Conservation (phyloP, 1,140 invertebrate species). For the Magallana gigas region DNA sequence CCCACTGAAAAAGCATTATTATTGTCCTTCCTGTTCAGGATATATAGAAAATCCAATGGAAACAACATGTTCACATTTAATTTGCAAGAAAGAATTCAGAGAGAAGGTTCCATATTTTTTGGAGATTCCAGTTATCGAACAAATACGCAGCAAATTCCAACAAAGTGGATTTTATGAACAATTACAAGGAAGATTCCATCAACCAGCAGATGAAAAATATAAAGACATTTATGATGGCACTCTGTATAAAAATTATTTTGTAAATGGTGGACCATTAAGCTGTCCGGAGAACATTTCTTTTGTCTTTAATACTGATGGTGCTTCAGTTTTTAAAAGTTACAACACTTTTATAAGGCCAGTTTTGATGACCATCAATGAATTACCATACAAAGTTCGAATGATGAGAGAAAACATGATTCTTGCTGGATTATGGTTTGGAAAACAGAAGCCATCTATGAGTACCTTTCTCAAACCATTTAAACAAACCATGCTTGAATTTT, state of each 20-base stretch:
- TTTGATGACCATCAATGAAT: constrained; percentile 54
- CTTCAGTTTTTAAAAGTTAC: constrained; percentile 52
- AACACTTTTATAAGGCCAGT: constrained; percentile 52
- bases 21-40: no score
- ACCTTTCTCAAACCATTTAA: constrained; percentile 43
- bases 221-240: constrained; percentile 19
- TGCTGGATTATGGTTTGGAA: constrained; percentile 50
- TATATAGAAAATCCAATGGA: neutral
- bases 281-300: constrained; percentile 55
- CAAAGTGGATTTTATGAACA: constrained; percentile 28
- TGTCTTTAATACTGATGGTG: constrained; percentile 56
- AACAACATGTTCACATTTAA: neutral
- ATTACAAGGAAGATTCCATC: neutral
- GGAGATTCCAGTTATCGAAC: constrained; percentile 8
- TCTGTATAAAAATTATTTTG: neutral
- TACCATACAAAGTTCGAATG: constrained; percentile 47
- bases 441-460: constrained; percentile 41
- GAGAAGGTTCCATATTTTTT: constrained; percentile 7
- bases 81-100: neutral
- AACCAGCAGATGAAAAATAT: neutral
- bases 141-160: constrained; percentile 9
- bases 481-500: neutral
- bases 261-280: constrained; percentile 15
- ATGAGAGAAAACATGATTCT: constrained; percentile 52
- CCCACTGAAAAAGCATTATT: constrained; percentile 2